A percentile compares a stretch with the other conserved stretches of the same genome.
phyloP scores from a whole-genome alignment of 2,888 invertebrate genomes.

The Neria commutata region DNA sequence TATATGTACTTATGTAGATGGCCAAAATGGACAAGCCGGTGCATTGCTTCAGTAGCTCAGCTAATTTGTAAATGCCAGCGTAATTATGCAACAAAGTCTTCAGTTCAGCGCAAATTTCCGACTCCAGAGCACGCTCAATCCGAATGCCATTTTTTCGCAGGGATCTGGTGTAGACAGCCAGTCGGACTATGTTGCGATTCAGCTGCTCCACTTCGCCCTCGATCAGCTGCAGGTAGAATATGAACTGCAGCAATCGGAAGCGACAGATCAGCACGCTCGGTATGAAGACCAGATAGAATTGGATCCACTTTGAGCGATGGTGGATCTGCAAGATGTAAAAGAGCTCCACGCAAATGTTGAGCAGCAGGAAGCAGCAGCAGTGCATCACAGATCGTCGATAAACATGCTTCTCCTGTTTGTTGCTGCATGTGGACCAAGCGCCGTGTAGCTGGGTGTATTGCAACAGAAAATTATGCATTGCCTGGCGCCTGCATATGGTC shows the following conservation, averaged over 20 bases:
- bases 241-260: conserved; percentile 28
- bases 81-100: conserved; percentile 25
- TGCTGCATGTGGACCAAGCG: conserved; percentile 16
- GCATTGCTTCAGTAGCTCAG: conserved; percentile 21
- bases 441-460: conserved; percentile 22
- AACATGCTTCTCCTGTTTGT: conserved; percentile 7
- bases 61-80: conserved; percentile 28
- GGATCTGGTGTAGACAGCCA: conserved; percentile 4
- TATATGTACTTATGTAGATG: conserved; percentile 28
- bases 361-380: neutral
- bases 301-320: conserved; percentile 6
- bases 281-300: conserved; percentile 24
- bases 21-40: conserved; percentile 23
- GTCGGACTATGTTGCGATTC: conserved; percentile 23
- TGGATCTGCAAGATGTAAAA: conserved; percentile 1
- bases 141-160: neutral
- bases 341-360: neutral
- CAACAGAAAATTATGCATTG: conserved; percentile 20
- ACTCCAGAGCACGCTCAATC: conserved; percentile 8
- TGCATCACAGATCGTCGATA: conserved; percentile 21
- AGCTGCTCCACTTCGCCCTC: conserved; percentile 28
- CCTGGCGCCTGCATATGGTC: conserved; percentile 14
- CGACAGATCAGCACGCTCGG: conserved; percentile 30
- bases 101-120: conserved; percentile 19
- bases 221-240: conserved; percentile 30